Conservation (phyloP, 2,113 vertebrate species). For the Pedetes capensis region DNA sequence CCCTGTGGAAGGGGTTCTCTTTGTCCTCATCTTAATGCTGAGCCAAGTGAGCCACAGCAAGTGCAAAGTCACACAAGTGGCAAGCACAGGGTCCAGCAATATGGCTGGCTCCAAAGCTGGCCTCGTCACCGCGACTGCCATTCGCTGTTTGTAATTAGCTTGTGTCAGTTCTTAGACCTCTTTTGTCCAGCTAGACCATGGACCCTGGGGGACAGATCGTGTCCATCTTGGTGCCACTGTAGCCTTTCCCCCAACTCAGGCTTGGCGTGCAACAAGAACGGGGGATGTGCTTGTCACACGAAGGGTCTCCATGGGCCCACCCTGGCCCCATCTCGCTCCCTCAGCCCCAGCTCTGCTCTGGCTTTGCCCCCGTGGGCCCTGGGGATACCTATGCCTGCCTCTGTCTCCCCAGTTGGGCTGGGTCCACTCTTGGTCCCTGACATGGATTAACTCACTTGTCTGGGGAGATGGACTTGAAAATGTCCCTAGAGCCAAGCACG, state of each 20-base stretch:
- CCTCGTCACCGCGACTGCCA: too few species aligned
- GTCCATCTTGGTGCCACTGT: background rate
- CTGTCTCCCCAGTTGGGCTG: background rate
- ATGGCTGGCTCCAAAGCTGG: background rate
- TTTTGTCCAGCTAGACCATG: background rate
- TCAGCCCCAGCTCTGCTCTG: background rate
- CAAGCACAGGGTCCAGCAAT: background rate
- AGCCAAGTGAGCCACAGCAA: background rate
- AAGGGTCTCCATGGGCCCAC: too few species aligned
- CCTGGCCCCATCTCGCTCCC: background rate
- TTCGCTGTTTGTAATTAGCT: background rate
- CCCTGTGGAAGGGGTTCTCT: background rate
- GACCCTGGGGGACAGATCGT: background rate
- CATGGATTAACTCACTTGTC: background rate
- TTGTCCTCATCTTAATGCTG: background rate
- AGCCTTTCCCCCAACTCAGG: background rate
- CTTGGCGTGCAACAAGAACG: background rate
- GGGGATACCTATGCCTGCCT: background rate
- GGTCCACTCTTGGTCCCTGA: background rate
- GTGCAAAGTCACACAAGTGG: background rate
- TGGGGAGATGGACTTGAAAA: background rate
- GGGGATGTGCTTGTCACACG: background rate
- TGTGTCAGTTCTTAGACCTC: background rate
- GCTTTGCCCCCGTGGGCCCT: background rate
- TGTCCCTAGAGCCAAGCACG: background rate